These are phyloP conservation scores for Pseudomyrmex cubaensis DNA, from an alignment of 1,140 invertebrate genomes.

Conservation along the genomic window DNA sequence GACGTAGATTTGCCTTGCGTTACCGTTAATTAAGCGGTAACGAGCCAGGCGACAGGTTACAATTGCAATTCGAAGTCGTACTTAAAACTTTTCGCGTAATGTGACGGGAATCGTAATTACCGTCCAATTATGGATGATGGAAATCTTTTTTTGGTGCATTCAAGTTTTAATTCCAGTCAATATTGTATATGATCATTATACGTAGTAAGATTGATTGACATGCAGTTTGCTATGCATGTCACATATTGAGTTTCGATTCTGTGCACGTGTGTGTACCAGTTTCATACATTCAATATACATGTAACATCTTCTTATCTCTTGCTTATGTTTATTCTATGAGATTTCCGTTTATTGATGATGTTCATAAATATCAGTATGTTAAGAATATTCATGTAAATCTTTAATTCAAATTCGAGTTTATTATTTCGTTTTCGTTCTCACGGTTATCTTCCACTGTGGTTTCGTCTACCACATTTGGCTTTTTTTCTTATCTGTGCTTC, in stretches of 20 bases:
- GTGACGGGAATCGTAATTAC: slow-evolving; percentile 39
- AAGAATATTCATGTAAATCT: too few species aligned
- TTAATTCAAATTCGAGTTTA: too few species aligned
- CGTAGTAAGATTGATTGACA: slow-evolving; percentile 4
- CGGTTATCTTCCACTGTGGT: too few species aligned
- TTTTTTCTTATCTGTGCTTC: too few species aligned
- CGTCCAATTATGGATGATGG: slow-evolving; percentile 44
- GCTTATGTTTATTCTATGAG: neutral
- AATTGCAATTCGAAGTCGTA: slow-evolving; percentile 32
- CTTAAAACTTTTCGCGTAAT: slow-evolving; percentile 37
- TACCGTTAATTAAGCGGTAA: slow-evolving; percentile 37
- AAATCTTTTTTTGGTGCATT: slow-evolving; percentile 35
- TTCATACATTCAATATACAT: neutral
- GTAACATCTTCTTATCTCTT: neutral
- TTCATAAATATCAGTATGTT: too few species aligned
- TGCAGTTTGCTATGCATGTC: neutral
- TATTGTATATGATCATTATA: slow-evolving; percentile 6
- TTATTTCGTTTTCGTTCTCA: too few species aligned
- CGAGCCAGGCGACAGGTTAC: slow-evolving; percentile 33
- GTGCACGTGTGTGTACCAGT: neutral
- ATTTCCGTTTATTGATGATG: neutral
- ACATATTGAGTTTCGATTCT: slow-evolving; percentile 18
- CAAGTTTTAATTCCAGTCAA: slow-evolving; percentile 29
- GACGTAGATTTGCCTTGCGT: neutral
- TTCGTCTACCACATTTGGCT: too few species aligned